Base-by-base conservation (phyloP, 2,797 vertebrate genomes). In the Pygocentrus nattereri region DNA sequence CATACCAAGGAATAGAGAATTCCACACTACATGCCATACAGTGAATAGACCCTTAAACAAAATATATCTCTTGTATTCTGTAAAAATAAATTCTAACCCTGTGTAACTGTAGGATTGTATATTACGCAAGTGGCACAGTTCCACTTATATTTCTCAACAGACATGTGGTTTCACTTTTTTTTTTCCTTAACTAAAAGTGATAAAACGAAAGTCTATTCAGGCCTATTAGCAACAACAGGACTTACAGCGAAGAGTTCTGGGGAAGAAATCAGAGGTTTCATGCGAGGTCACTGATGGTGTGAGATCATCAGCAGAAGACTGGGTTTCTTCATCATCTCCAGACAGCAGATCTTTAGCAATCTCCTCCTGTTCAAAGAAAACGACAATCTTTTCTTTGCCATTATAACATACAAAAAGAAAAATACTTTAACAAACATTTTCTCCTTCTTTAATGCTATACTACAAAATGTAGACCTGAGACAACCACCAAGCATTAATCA, bases 261-360 rank as follows among this genome's bases (percentile, higher is more conserved):
- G 96, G 76, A 96, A 96, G 88, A 96, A 96, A 84, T 96, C 95
- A 0, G 95, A 95, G 77, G 96, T 90, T 90, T 96, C 96, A 62
- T 96, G 96, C 7, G 95, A 95, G 34, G 95, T 96, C 86, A 96
- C 96, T 0, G 95, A 96, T 1, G 96, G 96, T 18, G 94, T 96
- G 87, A 96, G 92, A 80, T 96, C 95, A 88, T 96, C 96, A 31
- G 95, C 95, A 71, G 96, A 96, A 73, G 96, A 96, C 83, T 96
- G 96, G 0, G 96, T 96, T 91, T 96, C 96, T 83, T 96, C 95
- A 71, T 90, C 89, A 82, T 96, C 96, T 58, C 95, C 96, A 0
- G 96, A 96, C 83, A 96, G 87, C 23, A 96, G 91, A 85, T 96
- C 96, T 93, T 96, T 96, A 54, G 95, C 96, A 52, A 96, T 96